These are phyloP conservation scores for Crotalus viridis DNA, from an alignment of 2,113 vertebrate genomes.

Conservation along the genomic window DNA sequence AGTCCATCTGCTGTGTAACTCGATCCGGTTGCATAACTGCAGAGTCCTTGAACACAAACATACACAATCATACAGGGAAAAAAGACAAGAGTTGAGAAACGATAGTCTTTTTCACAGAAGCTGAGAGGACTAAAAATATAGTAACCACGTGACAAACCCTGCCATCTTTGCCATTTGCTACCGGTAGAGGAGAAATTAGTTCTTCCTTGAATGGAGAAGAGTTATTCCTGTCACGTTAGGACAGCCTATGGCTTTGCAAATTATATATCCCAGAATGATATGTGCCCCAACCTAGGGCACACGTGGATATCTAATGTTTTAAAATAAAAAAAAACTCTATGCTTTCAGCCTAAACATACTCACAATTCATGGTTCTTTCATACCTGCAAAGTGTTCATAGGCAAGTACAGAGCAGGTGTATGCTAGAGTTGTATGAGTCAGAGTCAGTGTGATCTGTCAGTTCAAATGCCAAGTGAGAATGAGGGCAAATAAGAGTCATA, in stretches of 20 bases:
- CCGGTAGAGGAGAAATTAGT: background rate
- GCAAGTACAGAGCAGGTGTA: background rate
- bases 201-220: background rate
- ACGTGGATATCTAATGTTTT: background rate
- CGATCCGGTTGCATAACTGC: background rate
- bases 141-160: background rate
- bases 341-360: background rate
- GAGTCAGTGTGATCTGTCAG: background rate
- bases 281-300: background rate
- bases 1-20: background rate
- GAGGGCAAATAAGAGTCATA: background rate
- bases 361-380: background rate
- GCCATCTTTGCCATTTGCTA: background rate
- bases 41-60: background rate
- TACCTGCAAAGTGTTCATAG: background rate
- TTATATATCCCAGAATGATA: background rate
- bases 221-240: background rate
- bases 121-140: background rate
- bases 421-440: background rate
- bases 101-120: background rate
- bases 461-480: background rate
- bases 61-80: background rate
- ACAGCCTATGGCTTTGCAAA: background rate
- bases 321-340: background rate
- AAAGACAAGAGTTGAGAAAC: background rate